phyloP scores from a whole-genome alignment of 1,140 invertebrate genomes.

The Uloborus diversus region DNA sequence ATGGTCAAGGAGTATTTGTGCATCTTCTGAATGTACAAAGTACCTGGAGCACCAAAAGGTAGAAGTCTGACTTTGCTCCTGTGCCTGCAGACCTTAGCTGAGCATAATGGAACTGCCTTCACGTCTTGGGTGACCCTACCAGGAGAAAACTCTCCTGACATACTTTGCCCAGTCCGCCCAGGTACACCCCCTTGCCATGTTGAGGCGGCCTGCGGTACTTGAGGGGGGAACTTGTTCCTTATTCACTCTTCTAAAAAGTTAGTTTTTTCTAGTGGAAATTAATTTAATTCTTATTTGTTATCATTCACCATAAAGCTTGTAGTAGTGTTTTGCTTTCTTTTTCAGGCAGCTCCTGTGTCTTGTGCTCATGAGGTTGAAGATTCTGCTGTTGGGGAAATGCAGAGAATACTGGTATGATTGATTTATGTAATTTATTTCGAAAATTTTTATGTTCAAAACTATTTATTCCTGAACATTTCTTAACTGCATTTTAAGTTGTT shows the following conservation, averaged over 20 bases:
- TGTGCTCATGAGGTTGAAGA: background rate
- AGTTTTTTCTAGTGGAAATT: no score
- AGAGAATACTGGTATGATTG: constrained; percentile 25
- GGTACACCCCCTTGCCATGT: background rate
- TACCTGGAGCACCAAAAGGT: background rate
- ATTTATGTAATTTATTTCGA: no score
- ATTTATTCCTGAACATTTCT: no score
- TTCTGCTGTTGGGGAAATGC: constrained; percentile 21
- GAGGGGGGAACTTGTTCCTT: background rate
- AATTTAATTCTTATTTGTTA: no score
- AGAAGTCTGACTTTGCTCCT: background rate
- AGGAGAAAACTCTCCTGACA: background rate
- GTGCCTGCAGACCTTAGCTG: background rate
- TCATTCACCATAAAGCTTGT: no score
- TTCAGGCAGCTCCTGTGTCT: background rate
- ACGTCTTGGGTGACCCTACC: background rate
- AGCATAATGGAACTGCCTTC: background rate
- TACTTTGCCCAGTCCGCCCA: background rate
- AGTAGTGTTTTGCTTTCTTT: no score
- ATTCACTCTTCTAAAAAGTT: no score
- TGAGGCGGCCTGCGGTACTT: background rate
- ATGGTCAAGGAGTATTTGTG: background rate
- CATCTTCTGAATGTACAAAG: background rate
- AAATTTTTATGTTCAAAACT: no score
- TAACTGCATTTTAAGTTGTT: no score